A percentile compares a stretch with the other conserved stretches of the same genome.
phyloP scores from a whole-genome alignment of 2,888 invertebrate genomes.

The Ormyrus labotus region DNA sequence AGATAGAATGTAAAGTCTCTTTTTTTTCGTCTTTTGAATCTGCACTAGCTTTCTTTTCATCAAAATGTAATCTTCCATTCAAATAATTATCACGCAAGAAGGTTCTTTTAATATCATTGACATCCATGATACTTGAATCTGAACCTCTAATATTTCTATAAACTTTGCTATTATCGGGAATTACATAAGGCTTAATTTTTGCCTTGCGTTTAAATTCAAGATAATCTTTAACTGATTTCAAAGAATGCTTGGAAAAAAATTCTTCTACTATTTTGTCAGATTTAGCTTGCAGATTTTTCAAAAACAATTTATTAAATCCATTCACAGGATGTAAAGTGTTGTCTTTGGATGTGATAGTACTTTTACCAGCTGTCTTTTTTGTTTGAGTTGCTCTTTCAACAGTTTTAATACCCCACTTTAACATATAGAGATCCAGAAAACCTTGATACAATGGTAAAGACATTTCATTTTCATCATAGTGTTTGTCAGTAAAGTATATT shows the following conservation, averaged over 20 bases:
- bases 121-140: conserved; percentile 32
- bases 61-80: conserved; percentile 32
- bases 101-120: conserved; percentile 42
- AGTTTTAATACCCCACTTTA: conserved; percentile 67
- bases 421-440: conserved; percentile 68
- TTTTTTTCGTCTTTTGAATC: conserved; percentile 8
- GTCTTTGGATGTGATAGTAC: conserved; percentile 17
- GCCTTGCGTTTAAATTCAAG: conserved; percentile 58
- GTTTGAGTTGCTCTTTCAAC: conserved; percentile 68
- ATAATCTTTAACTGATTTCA: conserved; percentile 37
- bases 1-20: not conserved
- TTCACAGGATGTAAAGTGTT: not conserved
- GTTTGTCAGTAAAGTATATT: conserved; percentile 86
- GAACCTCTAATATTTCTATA: conserved; percentile 11
- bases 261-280: conserved; percentile 61
- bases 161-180: conserved; percentile 41
- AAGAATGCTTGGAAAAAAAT: conserved; percentile 59
- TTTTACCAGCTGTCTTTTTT: conserved; percentile 48
- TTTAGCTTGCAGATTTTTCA: conserved; percentile 59
- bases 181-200: conserved; percentile 60
- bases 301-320: conserved; percentile 49
- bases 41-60: conserved; percentile 27
- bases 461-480: conserved; percentile 66
- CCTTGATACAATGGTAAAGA: conserved; percentile 64
- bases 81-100: conserved; percentile 31